Evolutionary conservation across 2,888 invertebrate species (phyloP).

Genomic region (Eilema sororculum): DNA sequence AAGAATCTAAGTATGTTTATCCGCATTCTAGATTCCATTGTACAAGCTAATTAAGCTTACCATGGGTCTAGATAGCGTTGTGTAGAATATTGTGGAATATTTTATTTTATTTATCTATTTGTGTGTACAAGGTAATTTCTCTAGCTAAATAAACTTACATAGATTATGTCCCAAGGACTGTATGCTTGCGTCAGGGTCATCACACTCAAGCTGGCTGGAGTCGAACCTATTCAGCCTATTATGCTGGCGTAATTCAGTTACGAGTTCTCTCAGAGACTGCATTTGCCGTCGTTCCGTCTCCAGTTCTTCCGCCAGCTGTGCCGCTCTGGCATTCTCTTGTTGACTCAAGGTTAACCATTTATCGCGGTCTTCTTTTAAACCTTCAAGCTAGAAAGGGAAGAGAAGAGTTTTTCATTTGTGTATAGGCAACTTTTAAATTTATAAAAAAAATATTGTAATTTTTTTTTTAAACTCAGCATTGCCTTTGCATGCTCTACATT

Average conservation of each 20-base stretch:
- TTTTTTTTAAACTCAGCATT: no score
- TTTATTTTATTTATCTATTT: no score
- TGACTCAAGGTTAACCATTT: conserved; percentile 70
- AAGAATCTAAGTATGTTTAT: no score
- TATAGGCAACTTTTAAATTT: no score
- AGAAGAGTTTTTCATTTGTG: not conserved
- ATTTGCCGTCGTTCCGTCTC: conserved; percentile 65
- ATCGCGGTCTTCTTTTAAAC: conserved; percentile 76
- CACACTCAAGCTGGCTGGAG: conserved; percentile 76
- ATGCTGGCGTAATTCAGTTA: conserved; percentile 72
- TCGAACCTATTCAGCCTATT: conserved; percentile 70
- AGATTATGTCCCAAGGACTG: conserved; percentile 69
- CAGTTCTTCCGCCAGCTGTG: conserved; percentile 67
- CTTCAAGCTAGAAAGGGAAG: conserved; percentile 73
- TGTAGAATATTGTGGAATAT: no score
- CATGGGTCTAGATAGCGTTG: no score
- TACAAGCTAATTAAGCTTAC: no score
- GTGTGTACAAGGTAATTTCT: no score
- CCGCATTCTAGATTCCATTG: no score
- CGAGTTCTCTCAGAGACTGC: conserved; percentile 67
- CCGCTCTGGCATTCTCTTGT: conserved; percentile 63
- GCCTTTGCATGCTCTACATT: no score
- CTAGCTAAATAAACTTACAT: conserved; percentile 68
- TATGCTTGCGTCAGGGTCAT: conserved; percentile 74
- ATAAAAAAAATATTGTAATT: no score